Conservation (phyloP, 2,888 invertebrate genomes). For the Eristalis tenax region DNA sequence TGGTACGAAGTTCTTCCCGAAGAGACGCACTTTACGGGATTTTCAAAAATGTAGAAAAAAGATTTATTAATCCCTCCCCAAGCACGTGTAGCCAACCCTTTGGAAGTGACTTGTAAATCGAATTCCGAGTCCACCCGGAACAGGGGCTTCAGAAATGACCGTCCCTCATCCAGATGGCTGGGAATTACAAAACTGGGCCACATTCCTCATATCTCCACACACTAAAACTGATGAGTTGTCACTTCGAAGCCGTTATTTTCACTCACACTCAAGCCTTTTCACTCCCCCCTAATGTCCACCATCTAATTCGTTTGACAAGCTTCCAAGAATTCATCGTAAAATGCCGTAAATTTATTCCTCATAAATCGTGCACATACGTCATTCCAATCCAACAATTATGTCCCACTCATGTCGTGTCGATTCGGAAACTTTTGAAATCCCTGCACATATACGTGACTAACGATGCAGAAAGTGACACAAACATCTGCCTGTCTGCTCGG, state of each 20-base stretch:
- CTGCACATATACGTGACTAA: conserved; percentile 25
- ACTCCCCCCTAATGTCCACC: not conserved
- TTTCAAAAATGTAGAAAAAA: no score
- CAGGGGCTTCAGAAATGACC: no score
- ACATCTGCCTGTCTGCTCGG: conserved; percentile 3
- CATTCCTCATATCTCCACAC: no score
- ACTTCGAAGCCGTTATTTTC: not conserved
- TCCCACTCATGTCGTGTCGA: not conserved
- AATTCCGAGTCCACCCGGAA: no score
- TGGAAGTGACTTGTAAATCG: no score
- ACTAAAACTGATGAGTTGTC: not conserved
- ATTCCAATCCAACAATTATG: not conserved
- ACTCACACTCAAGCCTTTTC: not conserved
- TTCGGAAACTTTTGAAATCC: not conserved
- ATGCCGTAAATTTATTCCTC: not conserved
- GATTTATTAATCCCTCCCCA: no score
- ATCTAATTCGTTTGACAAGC: not conserved
- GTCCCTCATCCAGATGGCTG: no score
- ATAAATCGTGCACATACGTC: conserved; percentile 4
- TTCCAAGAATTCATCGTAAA: not conserved
- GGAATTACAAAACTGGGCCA: no score
- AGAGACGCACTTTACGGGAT: no score
- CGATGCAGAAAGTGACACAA: conserved; percentile 2
- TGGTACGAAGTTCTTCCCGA: no score
- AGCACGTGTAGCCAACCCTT: no score